phyloP scores from a whole-genome alignment of 2,113 vertebrate genomes.

The Tonatia bakeri region DNA sequence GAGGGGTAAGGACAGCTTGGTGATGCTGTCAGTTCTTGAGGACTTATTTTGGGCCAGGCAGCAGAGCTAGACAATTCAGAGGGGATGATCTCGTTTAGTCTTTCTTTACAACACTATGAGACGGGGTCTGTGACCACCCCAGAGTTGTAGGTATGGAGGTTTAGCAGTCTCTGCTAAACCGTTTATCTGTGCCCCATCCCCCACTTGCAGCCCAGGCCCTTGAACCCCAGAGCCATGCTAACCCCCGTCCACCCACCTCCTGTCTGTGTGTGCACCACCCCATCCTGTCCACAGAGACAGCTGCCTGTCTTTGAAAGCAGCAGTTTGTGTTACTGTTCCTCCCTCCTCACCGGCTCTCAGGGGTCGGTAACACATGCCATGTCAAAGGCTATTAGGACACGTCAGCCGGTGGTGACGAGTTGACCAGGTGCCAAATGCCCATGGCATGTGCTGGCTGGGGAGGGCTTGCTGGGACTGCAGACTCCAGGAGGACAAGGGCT shows the following conservation, averaged over 20 bases:
- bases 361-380: background rate
- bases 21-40: background rate
- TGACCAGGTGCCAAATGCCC: background rate
- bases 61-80: background rate
- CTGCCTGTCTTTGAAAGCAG: background rate
- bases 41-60: background rate
- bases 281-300: background rate
- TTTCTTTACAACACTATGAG: background rate
- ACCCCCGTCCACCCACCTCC: background rate
- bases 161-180: background rate
- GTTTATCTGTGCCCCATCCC: background rate
- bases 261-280: background rate
- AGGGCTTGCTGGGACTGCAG: accelerated
- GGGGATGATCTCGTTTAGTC: background rate
- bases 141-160: background rate
- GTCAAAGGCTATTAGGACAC: background rate
- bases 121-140: background rate
- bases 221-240: background rate
- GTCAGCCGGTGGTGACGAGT: background rate
- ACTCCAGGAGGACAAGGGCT: background rate
- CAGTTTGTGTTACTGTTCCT: background rate
- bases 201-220: background rate
- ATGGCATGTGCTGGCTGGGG: background rate
- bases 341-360: background rate
- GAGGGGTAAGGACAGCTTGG: background rate